Evolutionary conservation across 2,888 invertebrate genomes (phyloP), one percentile per base, ranked within the genome.

Genomic region (Euzophera pinguis): DNA sequence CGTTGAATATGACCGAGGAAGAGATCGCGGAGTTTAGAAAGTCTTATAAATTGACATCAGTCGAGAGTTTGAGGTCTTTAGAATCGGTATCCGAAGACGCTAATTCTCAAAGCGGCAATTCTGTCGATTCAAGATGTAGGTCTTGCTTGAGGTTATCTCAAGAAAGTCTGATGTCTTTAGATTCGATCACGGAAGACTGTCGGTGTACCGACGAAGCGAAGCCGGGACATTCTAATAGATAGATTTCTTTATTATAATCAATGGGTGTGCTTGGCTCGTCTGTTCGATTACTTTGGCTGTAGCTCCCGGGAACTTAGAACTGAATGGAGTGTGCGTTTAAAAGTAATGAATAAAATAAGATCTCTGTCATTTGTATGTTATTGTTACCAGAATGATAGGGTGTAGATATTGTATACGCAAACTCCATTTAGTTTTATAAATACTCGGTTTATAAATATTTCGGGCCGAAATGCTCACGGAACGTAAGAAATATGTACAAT

Each of bases 1-100:
- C 90, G 0, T 57, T 91, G 5, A 90, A 91, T 57, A 88, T 90
- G 85, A 84, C 80, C 9, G 90, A 90, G 2, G 90, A 90, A 1
- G 91, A 90, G 10, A 86, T 90, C 1, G 84, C 85, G 0, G 90
- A 90, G 13, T 86, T 90, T 29, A 66, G 89, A 34, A 65, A 84
- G 0, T 87, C 89, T 0, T 87, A 89, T 45, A 87, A 88, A 59
- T 55, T 88, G 0, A 89, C 90, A 0, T 90, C 90, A 0, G 83
- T 89, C 0, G 91, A 91, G 49, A 90, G 90, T 61, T 56, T 90
- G 3, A 71, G 67, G 13, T 90, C 90, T 0, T 53, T 91, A 1
- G 90, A 90, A 32, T 90, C 90, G 0, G 90, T 91, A 0, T 90
- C 90, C 0, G 91, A 91, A 54, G 89, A 90, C 43, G 86, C 86